These are phyloP conservation scores for Odobenus rosmarus DNA, from an alignment of 2,113 vertebrate species.

Conservation along the genomic window DNA sequence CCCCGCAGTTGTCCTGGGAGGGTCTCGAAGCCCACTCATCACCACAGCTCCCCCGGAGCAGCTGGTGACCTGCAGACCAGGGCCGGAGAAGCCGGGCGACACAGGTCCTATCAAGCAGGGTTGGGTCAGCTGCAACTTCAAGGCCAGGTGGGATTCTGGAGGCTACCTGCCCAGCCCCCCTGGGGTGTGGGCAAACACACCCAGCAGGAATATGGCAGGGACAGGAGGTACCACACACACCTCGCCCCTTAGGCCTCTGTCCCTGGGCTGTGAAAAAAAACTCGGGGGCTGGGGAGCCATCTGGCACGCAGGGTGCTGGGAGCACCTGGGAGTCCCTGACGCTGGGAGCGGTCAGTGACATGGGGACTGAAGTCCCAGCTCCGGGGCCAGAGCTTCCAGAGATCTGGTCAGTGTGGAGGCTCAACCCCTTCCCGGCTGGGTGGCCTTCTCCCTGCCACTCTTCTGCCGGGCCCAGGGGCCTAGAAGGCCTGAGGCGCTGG, in stretches of 20 bases:
- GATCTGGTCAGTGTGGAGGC: not conserved
- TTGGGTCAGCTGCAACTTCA: not conserved
- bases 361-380: too few relatives aligned
- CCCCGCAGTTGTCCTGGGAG: not conserved
- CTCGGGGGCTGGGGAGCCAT: too few relatives aligned
- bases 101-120: not conserved
- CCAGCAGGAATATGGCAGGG: not conserved
- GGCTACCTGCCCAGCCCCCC: not conserved
- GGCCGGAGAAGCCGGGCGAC: not conserved
- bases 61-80: not conserved
- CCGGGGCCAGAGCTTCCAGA: not conserved
- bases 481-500: not conserved
- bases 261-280: not conserved
- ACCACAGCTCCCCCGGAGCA: accelerated
- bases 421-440: not conserved
- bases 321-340: too few relatives aligned
- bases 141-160: not conserved
- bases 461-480: not conserved
- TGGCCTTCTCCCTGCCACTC: not conserved
- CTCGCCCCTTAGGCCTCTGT: not conserved
- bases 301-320: not conserved
- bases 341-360: accelerated
- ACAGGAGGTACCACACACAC: not conserved
- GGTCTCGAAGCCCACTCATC: not conserved
- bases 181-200: not conserved